Evolutionary conservation across 2,888 invertebrate genomes (phyloP).

Genomic region (Seira musarum): DNA sequence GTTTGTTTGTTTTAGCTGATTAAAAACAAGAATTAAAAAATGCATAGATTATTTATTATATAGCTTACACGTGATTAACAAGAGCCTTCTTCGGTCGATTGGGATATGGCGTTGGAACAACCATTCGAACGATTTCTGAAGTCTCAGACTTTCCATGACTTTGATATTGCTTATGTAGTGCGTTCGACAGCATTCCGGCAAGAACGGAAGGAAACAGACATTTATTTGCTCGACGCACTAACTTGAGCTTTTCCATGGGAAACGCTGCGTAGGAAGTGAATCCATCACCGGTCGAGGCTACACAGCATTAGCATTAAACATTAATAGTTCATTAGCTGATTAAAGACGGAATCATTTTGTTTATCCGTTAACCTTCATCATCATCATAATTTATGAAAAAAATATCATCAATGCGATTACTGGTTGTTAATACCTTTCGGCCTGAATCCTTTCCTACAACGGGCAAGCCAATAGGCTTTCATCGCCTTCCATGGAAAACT

Average conservation of each 20-base stretch:
- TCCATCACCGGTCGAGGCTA: slow-evolving; percentile 56
- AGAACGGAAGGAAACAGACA: slow-evolving; percentile 66
- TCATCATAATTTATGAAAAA: no score
- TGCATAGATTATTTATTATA: slow-evolving; percentile 4
- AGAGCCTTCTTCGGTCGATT: slow-evolving; percentile 59
- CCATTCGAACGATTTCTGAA: slow-evolving; percentile 62
- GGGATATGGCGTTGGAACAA: slow-evolving; percentile 67
- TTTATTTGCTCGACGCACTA: slow-evolving; percentile 63
- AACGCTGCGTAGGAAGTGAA: slow-evolving; percentile 65
- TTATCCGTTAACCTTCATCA: no score
- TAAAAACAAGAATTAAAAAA: not conserved
- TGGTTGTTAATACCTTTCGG: slow-evolving; percentile 66
- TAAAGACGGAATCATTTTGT: no score
- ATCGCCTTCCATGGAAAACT: slow-evolving; percentile 68
- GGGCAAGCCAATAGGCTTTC: slow-evolving; percentile 67
- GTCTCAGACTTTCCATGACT: slow-evolving; percentile 63
- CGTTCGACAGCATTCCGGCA: slow-evolving; percentile 64
- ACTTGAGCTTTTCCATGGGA: slow-evolving; percentile 66
- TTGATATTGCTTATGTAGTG: slow-evolving; percentile 59
- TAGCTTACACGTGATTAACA: slow-evolving; percentile 67
- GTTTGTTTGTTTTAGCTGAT: not conserved
- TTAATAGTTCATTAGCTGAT: no score
- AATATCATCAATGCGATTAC: no score
- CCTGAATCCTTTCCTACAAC: slow-evolving; percentile 65
- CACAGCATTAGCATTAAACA: no score